Evolutionary conservation across 1,140 invertebrate species (phyloP), one percentile per base, ranked within the genome.

Genomic region (Watersipora subatra): DNA sequence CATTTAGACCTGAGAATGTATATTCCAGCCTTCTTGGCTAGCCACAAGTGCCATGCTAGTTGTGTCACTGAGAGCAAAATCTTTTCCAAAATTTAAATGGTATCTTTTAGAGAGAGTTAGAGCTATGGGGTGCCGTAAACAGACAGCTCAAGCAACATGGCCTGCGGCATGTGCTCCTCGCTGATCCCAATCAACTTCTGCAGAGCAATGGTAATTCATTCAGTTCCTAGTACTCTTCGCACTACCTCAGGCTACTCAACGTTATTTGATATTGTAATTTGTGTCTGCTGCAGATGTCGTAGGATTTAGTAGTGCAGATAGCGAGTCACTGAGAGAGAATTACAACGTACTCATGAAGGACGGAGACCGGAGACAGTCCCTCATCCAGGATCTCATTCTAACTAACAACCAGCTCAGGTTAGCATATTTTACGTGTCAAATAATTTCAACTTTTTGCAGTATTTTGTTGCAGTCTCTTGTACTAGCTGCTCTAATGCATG

Each of bases 371-470:
- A 67, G 71, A 61, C 74, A 77, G 57, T 70, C 69, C 15, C 66
- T 76, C 0, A 65, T 77, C 7, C 75, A 77, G 26, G 76, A 78
- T 64, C 70, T 78, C 2, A 73, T 77, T 22, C 61, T 69, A 2
- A 72, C 70, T 24, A 77, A 76, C 57, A 74, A 73, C 57, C 69
- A 73, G 20, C 70, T 77, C 1, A 74, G 72, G 74, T 73, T 66
- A 70, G 7, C 12, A 24, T 24, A n/a, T n/a, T n/a, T n/a, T n/a
- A n/a, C n/a, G n/a, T n/a, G n/a, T n/a, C n/a, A n/a, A n/a, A n/a
- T n/a, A n/a, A n/a, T n/a, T n/a, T n/a, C 46, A 55, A n/a, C n/a
- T 15, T 15, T 15, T n/a, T 15, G 46, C 46, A 15, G 46, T n/a
- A n/a, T 15, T n/a, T 15, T 15, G n/a, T 15, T 15, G 15, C n/a